Conservation (phyloP, 2,888 invertebrate genomes). For the Oithona nana region DNA sequence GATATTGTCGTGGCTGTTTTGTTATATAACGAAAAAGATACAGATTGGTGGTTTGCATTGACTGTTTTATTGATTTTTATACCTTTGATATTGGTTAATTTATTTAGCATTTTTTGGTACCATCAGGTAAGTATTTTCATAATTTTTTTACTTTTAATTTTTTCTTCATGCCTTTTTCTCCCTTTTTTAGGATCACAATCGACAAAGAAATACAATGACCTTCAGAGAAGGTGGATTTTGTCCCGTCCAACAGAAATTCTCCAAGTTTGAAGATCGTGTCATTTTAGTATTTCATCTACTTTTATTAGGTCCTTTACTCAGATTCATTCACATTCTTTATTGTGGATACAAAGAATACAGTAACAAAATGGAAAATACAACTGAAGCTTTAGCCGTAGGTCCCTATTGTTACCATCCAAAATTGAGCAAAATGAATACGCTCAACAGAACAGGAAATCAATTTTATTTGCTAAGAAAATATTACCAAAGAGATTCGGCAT, state of each 20-base stretch:
- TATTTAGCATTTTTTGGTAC: constrained; percentile 21
- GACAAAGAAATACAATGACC: neutral
- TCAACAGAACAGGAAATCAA: neutral
- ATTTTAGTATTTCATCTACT: neutral
- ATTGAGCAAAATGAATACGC: neutral
- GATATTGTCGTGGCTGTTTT: constrained; percentile 21
- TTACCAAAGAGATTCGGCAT: constrained; percentile 23
- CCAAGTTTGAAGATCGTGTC: neutral
- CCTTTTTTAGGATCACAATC: neutral
- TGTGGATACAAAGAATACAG: neutral
- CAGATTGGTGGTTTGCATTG: constrained; percentile 19
- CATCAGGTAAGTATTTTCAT: neutral
- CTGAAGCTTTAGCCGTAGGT: neutral
- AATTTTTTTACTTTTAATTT: too few relatives aligned
- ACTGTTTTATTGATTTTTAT: constrained; percentile 20
- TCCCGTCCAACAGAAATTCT: neutral
- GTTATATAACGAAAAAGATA: constrained; percentile 20
- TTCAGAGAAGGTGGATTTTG: neutral
- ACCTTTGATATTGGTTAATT: constrained; percentile 22
- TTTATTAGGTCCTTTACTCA: neutral
- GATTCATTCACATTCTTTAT: neutral
- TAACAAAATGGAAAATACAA: neutral
- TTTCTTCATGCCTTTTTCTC: too few relatives aligned
- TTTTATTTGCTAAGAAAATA: neutral
- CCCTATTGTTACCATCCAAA: neutral